Conservation (phyloP, 2,888 invertebrate genomes). For the Eurytoma californica region DNA sequence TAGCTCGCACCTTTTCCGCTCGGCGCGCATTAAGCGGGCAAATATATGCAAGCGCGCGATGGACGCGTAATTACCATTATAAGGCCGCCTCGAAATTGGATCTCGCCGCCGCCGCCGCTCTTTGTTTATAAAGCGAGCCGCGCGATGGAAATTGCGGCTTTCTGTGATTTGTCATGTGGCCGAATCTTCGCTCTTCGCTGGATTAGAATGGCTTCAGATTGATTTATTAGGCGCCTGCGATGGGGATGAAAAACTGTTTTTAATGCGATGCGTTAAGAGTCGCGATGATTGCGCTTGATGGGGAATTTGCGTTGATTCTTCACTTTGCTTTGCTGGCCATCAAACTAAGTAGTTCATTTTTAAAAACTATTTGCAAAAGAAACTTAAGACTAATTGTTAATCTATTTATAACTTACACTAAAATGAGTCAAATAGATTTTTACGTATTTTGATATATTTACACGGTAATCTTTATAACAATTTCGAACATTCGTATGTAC, state of each 20-base stretch:
- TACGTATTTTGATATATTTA: constrained; percentile 20
- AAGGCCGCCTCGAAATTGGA: constrained; percentile 46
- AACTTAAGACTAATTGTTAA: neutral
- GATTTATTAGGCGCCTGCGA: constrained; percentile 4
- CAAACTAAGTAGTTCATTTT: neutral
- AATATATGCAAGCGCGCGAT: constrained; percentile 61
- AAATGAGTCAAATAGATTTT: too few relatives aligned
- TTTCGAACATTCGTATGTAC: constrained; percentile 17
- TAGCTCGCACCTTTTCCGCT: constrained; percentile 39
- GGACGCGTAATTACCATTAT: constrained; percentile 60
- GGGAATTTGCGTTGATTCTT: neutral
- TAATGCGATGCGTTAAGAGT: neutral
- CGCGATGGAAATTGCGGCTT: constrained; percentile 36
- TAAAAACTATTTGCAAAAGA: neutral
- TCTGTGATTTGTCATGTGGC: constrained; percentile 35
- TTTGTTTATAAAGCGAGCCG: neutral
- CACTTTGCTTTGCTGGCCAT: neutral
- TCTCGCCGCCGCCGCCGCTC: constrained; percentile 10
- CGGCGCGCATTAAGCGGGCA: constrained; percentile 58
- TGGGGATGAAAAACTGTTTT: neutral
- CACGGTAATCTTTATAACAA: constrained; percentile 13
- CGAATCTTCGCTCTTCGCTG: constrained; percentile 6
- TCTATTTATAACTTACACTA: neutral
- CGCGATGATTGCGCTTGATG: neutral
- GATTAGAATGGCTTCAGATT: constrained; percentile 14